Evolutionary conservation across 2,888 invertebrate species (phyloP).

Genomic region (Mythimna vitellina): DNA sequence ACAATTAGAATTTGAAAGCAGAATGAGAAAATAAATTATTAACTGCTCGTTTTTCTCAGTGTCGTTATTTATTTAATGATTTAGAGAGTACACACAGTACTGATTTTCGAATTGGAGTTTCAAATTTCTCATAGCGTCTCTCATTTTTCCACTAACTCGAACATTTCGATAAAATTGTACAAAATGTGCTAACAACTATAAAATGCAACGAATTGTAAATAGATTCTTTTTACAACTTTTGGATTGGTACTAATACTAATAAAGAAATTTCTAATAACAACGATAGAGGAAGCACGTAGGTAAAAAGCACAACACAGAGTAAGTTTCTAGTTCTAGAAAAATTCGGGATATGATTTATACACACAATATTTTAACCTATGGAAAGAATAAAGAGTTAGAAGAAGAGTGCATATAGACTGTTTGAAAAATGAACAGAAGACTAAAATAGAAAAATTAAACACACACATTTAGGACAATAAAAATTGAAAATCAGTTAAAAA

Average conservation of each 20-base stretch:
- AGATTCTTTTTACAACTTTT: constrained; percentile 37
- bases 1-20: not conserved
- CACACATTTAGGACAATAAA: not conserved
- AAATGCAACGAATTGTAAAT: constrained; percentile 65
- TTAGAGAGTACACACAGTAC: not conserved
- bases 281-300: constrained; percentile 82
- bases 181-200: constrained; percentile 52
- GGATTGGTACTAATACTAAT: constrained; percentile 41
- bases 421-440: not conserved
- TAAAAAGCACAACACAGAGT: constrained; percentile 88
- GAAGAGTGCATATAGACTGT: not conserved
- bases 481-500: not conserved
- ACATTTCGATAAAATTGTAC: constrained; percentile 46
- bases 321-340: constrained; percentile 52
- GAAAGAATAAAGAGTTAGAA: not conserved
- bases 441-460: not conserved
- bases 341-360: constrained; percentile 20
- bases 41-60: no score
- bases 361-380: constrained; percentile 4
- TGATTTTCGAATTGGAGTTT: not conserved
- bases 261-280: constrained; percentile 66
- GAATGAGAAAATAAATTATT: not conserved
- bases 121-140: constrained; percentile 11
- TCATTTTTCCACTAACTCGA: constrained; percentile 27
- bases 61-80: no score